Evolutionary conservation across 2,888 invertebrate genomes (phyloP).

Genomic region (Latheticus oryzae): DNA sequence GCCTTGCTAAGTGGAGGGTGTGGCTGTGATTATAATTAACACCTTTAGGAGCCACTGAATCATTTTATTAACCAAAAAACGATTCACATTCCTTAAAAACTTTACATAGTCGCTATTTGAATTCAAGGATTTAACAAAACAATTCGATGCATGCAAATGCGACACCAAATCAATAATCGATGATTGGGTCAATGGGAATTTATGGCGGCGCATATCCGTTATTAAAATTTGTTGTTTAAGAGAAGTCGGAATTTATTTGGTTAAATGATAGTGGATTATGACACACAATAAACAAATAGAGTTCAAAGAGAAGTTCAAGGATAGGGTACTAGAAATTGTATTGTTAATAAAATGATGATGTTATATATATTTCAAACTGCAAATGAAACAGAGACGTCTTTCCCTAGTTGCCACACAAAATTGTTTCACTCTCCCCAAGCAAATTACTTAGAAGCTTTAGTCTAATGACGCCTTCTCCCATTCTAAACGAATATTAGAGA

Average conservation of each 20-base stretch:
- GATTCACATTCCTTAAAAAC: conserved; percentile 7
- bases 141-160: conserved; percentile 14
- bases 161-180: conserved; percentile 25
- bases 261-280: conserved; percentile 7
- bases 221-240: conserved; percentile 17
- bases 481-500: not conserved
- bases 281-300: conserved; percentile 7
- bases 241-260: conserved; percentile 4
- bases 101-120: too few species aligned
- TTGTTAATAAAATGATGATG: not conserved
- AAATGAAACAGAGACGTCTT: not conserved
- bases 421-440: too few species aligned
- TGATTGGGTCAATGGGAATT: conserved; percentile 21
- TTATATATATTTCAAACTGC: not conserved
- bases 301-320: conserved; percentile 16
- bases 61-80: too few species aligned
- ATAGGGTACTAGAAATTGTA: conserved; percentile 3
- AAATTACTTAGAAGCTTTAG: not conserved
- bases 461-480: not conserved
- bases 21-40: conserved; percentile 16
- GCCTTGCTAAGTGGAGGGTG: conserved; percentile 19
- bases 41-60: conserved; percentile 14
- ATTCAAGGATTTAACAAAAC: conserved; percentile 9
- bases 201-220: conserved; percentile 16
- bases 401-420: too few species aligned